Evolutionary conservation across 2,888 invertebrate genomes (phyloP), one percentile per base, ranked within the genome.

Genomic region (Oxystoma pomonae): DNA sequence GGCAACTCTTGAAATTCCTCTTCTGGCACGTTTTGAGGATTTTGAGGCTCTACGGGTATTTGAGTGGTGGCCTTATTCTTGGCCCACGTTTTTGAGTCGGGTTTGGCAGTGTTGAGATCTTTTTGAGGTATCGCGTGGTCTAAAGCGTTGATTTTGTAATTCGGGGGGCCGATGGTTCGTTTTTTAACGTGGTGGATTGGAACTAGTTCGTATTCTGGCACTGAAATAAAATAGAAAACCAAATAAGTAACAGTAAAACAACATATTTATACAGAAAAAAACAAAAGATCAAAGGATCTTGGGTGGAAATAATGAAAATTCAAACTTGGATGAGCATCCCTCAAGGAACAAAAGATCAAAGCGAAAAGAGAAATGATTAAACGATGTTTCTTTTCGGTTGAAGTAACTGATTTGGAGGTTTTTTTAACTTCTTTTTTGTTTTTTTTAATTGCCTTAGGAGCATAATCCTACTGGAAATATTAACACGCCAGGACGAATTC

Each of bases 181-280:
- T 73, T 81, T 80, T 75, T 77, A 68, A 86, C 86, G 79, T 90
- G 91, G 63, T 86, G 83, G 68, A 94, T 84, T 69, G 89, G 87
- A 61, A 94, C 87, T 72, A 94, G 83, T 82, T 94, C 91, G 81
- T 95, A 95, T 71, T 89, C 85, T 68, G 95, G 95, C 74, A 95
- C 88, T 87, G 75, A 61, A 80, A n/a, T n/a, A n/a, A n/a, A n/a
- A n/a, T n/a, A n/a, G n/a, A n/a, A n/a, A 77, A 65, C 69, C 68
- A 53, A 53, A 53, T 9, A 17, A 35, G 35, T 12, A 35, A 7
- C 35, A 35, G 12, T 35, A 35, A 12, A 35, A 35, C 35, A 35
- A 35, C 12, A 35, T 35, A 7, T 35, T 35, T 35, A 35, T 35
- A 3, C 35, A 35, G n/a, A n/a, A n/a, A n/a, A n/a, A n/a, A n/a